Base-by-base conservation (phyloP, 2,888 invertebrate genomes). In the Hypomecis atomaria region DNA sequence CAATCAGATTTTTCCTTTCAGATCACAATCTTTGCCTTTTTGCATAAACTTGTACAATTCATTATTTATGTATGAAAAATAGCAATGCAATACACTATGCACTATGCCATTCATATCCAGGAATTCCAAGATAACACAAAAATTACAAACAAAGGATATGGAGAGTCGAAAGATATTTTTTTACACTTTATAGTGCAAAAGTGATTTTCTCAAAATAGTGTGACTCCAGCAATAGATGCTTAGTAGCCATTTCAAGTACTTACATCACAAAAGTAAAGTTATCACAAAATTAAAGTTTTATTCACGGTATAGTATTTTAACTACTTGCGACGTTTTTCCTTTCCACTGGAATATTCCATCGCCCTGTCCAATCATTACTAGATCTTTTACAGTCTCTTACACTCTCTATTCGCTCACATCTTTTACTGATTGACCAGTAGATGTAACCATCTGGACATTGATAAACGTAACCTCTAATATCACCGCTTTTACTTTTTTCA, bases 361-460 rank as follows among this genome's bases (percentile, higher is more conserved):
- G 86, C 57, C 85, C 89, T 44, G 70, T 79, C 93, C 93, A 93
- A 54, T 84, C 78, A 44, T 86, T 88, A 34, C 77, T 75, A 13
- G 89, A 83, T 54, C 85, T 83, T 66, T 88, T 88, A 59, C 97
- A 97, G 78, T 94, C 94, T 60, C 93, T 92, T 55, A 96, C 85
- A 78, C 94, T 94, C 49, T 91, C 87, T 0, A 90, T 88, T 48
- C 94, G 93, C 86, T 97, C 97, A 81, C 97, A 97, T 78, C 95
- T 93, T 84, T 95, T 94, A 74, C 96, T 97, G 4, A 96, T 94
- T 48, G 95, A 94, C 96, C 96, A 97, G 81, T 95, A 97, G 5
- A 95, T 93, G 75, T 94, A 96, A 48, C 95, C 95, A 75, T 94
- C 90, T 0, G 97, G 97, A 86, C 97, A 97, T 77, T 95, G 95